Evolutionary conservation across 2,797 vertebrate species (phyloP).

Genomic region (Microchirus variegatus): DNA sequence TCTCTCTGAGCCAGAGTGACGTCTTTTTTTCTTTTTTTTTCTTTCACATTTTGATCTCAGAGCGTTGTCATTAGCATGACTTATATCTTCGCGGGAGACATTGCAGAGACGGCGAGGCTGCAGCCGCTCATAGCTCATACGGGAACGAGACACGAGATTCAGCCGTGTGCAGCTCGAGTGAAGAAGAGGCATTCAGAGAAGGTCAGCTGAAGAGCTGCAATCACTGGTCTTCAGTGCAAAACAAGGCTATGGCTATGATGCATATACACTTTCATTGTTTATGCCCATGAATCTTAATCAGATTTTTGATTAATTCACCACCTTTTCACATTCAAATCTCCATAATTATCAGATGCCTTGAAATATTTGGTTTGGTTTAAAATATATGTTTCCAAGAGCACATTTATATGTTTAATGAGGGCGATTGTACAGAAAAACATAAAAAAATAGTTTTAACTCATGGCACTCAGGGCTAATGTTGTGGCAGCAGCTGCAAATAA

Average conservation of each 20-base stretch:
- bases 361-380: no score
- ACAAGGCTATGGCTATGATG: not conserved
- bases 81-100: conserved; percentile 40
- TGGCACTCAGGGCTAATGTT: no score
- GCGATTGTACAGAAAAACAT: no score
- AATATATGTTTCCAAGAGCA: no score
- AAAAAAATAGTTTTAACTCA: no score
- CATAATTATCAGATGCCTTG: no score
- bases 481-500: no score
- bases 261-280: not conserved
- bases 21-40: no score
- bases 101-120: conserved; percentile 1
- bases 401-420: no score
- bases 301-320: not conserved
- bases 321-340: no score
- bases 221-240: conserved; percentile 22
- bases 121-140: conserved; percentile 31
- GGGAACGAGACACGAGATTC: conserved; percentile 16
- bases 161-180: not conserved
- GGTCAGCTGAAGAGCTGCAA: conserved; percentile 34
- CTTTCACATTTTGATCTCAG: not conserved
- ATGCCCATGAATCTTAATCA: not conserved
- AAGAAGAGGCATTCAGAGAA: conserved; percentile 39
- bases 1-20: no score
- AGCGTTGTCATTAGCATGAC: conserved; percentile 34